Evolutionary conservation across 2,888 invertebrate species (phyloP), one percentile per base, ranked within the genome.

Genomic region (Chrysolina americana): DNA sequence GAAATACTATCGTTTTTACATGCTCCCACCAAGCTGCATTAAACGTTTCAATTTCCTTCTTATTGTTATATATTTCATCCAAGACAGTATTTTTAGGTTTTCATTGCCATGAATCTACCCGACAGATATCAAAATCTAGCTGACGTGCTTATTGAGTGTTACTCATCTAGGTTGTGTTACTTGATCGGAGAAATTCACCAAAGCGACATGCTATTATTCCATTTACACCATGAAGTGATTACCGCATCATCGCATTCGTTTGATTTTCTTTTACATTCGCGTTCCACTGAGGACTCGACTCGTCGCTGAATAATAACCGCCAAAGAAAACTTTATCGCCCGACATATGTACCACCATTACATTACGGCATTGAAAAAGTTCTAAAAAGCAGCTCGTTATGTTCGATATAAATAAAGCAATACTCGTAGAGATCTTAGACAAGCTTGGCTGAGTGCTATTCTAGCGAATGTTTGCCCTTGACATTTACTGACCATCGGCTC

Each of bases 401-500:
- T 78, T 76, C 71, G 69, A 74, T 77, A 79, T 80, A 81, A 80
- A 81, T 79, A 80, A 80, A 78, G 76, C 75, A 78, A 79, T 73
- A 75, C 76, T 79, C 78, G 78, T 80, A 78, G 78, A 77, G 79
- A 80, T 79, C 80, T 79, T 81, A 82, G 82, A 82, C 82, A 80
- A 82, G 80, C 79, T 59, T 44, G 41, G 53, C 70, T 74, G 76
- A 75, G 76, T 80, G 79, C 78, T 81, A 78, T 80, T 78, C 80
- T 81, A 81, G 81, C 80, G 81, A 82, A 82, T 80, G 81, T 81
- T 78, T 83, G 83, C 80, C 83, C 83, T 83, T 83, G 83, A 83
- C 83, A 83, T 83, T 83, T 81, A 81, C 79, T 83, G 83, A 83
- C 83, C 83, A 80, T 81, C 82, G 81, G 73, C 75, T 80, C 79